These are phyloP conservation scores for Matsumurasca onukii DNA, from an alignment of 1,140 invertebrate genomes.

Conservation along the genomic window DNA sequence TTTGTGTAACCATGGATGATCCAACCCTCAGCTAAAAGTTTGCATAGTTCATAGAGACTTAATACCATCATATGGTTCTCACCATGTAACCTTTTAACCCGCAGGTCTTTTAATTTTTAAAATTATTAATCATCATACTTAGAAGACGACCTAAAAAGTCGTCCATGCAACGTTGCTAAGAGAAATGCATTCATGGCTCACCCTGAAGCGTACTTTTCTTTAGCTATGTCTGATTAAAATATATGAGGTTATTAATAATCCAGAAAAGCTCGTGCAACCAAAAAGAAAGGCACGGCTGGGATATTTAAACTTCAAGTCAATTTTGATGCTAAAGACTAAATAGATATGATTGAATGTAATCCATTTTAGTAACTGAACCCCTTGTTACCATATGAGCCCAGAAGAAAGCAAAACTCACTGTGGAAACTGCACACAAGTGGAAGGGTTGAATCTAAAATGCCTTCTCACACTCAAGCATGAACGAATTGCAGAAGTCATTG, in stretches of 20 bases:
- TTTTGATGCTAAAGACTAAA: conserved; percentile 33
- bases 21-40: conserved; percentile 33
- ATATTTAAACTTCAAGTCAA: conserved; percentile 35
- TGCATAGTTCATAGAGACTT: conserved; percentile 38
- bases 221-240: conserved; percentile 41
- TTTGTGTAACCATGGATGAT: conserved; percentile 35
- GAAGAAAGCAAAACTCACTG: conserved; percentile 34
- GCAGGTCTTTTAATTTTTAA: background rate
- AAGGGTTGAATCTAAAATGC: conserved; percentile 33
- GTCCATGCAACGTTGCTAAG: conserved; percentile 39
- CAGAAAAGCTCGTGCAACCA: conserved; percentile 30
- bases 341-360: conserved; percentile 28
- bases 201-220: conserved; percentile 44
- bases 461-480: conserved; percentile 43
- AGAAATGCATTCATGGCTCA: conserved; percentile 42
- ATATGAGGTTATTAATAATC: conserved; percentile 40
- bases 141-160: conserved; percentile 27
- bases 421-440: background rate
- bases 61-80: conserved; percentile 40
- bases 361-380: conserved; percentile 29
- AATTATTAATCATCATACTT: background rate
- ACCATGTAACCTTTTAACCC: conserved; percentile 16
- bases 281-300: conserved; percentile 9
- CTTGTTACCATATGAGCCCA: conserved; percentile 29
- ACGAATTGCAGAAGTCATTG: conserved; percentile 41